Evolutionary conservation across 2,113 vertebrate species (phyloP).

Genomic region (Dissostichus mawsoni): DNA sequence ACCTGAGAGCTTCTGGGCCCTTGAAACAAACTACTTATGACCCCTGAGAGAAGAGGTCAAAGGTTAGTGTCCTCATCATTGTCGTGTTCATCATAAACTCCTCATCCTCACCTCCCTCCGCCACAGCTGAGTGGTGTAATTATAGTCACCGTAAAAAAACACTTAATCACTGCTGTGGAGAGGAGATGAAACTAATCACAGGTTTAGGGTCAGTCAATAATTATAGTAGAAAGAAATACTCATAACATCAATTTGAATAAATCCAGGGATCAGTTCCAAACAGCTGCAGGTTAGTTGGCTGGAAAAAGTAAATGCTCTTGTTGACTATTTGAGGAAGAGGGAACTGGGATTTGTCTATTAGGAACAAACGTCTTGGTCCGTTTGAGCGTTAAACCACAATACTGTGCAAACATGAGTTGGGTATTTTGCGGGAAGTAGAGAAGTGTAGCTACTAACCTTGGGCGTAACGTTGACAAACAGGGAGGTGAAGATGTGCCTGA

Average conservation of each 20-base stretch:
- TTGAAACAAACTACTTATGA: neutral
- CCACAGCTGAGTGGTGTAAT: neutral
- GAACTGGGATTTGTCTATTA: conserved; percentile 4
- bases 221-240: conserved; percentile 10
- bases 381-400: neutral
- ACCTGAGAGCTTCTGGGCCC: neutral
- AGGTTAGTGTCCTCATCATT: neutral
- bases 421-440: neutral
- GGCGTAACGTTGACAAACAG: too few relatives aligned
- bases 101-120: neutral
- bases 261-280: neutral
- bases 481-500: neutral
- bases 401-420: neutral
- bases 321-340: conserved; percentile 14
- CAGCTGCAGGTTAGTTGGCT: neutral
- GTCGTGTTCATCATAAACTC: neutral
- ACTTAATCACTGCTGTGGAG: neutral
- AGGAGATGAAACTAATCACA: neutral
- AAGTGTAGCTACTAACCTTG: too few relatives aligned
- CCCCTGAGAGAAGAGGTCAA: neutral
- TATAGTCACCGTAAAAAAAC: neutral
- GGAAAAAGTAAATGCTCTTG: conserved; percentile 4
- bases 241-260: conserved; percentile 7
- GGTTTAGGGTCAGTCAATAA: neutral
- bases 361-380: neutral